These are phyloP conservation scores for Protosalanx chinensis DNA, from an alignment of 2,797 vertebrate genomes.

Conservation along the genomic window DNA sequence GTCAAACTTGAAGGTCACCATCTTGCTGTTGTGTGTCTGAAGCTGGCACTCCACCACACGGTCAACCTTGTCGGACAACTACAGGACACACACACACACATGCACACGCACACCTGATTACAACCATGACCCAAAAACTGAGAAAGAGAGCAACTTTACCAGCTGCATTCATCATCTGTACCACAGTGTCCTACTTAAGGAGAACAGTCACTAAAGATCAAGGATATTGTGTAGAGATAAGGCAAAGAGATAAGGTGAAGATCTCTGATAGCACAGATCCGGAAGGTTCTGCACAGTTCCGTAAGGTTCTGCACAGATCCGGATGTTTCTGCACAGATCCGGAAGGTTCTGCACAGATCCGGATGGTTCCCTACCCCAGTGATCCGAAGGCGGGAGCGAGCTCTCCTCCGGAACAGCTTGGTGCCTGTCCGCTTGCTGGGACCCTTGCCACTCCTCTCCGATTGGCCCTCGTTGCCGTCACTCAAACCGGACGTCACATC, in stretches of 20 bases:
- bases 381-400: slow-evolving; percentile 85
- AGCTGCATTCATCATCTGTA: no score
- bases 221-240: no score
- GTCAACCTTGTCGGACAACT: slow-evolving; percentile 87
- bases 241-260: no score
- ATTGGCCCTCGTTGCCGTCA: slow-evolving; percentile 80
- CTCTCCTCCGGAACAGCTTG: slow-evolving; percentile 80
- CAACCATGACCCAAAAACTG: background rate
- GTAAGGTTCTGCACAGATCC: no score
- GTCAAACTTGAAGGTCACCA: slow-evolving; percentile 96
- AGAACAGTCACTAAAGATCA: no score
- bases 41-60: slow-evolving; percentile 94
- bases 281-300: no score
- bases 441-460: slow-evolving; percentile 64
- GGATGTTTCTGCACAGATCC: no score
- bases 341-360: background rate
- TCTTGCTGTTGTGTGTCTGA: slow-evolving; percentile 93
- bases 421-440: slow-evolving; percentile 58
- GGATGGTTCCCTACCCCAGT: slow-evolving; percentile 74
- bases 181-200: no score
- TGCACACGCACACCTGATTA: background rate
- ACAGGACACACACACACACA: slow-evolving; percentile 14
- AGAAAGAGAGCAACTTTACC: no score
- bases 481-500: slow-evolving; percentile 87
- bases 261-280: no score